Conservation (phyloP, 1,140 invertebrate species). For the Steinernema feltiae region DNA sequence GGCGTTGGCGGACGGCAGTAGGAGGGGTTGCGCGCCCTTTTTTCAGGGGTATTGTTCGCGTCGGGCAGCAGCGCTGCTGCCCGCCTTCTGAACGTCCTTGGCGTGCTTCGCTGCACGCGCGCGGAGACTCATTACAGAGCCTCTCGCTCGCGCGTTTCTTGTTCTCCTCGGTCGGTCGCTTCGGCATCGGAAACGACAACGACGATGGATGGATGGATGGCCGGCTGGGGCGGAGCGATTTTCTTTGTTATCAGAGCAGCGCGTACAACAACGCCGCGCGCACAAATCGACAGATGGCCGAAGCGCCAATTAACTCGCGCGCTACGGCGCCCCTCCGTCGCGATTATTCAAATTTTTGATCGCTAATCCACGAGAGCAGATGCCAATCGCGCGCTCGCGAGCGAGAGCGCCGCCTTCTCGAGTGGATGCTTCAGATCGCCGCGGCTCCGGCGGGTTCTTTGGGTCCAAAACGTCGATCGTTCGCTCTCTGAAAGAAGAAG, state of each 20-base stretch:
- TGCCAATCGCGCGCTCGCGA: not conserved
- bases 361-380: not conserved
- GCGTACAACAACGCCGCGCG: not conserved
- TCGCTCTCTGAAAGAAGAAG: no score
- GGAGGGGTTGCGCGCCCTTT: slow-evolving; percentile 14
- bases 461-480: no score
- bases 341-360: slow-evolving; percentile 15
- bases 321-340: not conserved
- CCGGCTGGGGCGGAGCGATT: not conserved
- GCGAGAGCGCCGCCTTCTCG: not conserved
- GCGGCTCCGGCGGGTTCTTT: not conserved
- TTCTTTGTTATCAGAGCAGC: slow-evolving; percentile 3
- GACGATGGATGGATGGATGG: not conserved
- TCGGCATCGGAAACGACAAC: not conserved
- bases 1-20: no score
- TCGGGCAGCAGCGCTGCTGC: not conserved
- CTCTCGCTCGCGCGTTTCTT: not conserved
- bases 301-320: slow-evolving; percentile 10
- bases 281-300: not conserved
- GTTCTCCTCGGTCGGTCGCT: not conserved
- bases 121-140: not conserved
- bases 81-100: slow-evolving; percentile 13
- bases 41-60: slow-evolving; percentile 10
- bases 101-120: not conserved
- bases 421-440: not conserved